phyloP scores from a whole-genome alignment of 2,888 invertebrate species.

The Melieria crassipennis region DNA sequence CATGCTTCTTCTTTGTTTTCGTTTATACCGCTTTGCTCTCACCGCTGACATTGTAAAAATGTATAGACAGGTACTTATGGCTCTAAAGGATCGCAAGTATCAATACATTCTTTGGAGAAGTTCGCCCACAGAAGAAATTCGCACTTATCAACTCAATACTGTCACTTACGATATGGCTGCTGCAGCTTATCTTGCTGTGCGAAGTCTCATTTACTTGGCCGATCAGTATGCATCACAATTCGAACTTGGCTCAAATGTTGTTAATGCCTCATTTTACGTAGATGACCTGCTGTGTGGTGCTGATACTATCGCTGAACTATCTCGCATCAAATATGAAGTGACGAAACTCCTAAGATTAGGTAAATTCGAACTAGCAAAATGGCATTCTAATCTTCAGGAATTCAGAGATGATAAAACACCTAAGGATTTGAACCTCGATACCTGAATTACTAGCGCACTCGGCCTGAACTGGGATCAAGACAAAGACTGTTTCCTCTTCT shows the following conservation, averaged over 20 bases:
- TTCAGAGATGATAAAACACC: background rate
- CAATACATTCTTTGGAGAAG: conserved; percentile 34
- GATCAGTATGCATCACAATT: conserved; percentile 31
- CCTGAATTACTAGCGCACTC: conserved; percentile 6
- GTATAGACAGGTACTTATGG: conserved; percentile 31
- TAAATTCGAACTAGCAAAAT: conserved; percentile 27
- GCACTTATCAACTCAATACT: conserved; percentile 12
- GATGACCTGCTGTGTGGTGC: conserved; percentile 41
- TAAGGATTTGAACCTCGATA: conserved; percentile 6
- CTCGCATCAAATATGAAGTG: conserved; percentile 21
- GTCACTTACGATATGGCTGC: conserved; percentile 12
- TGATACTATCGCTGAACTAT: conserved; percentile 21
- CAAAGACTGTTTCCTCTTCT: conserved; percentile 28
- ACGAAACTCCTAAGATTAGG: conserved; percentile 24
- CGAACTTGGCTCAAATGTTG: conserved; percentile 27
- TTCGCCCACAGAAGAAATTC: conserved; percentile 15
- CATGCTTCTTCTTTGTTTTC: conserved; percentile 32
- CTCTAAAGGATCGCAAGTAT: conserved; percentile 11
- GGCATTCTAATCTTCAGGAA: conserved; percentile 16
- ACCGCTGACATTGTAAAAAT: conserved; percentile 37
- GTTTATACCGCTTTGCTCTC: conserved; percentile 31
- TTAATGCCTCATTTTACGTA: conserved; percentile 30
- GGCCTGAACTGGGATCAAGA: conserved; percentile 28
- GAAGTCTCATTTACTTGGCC: conserved; percentile 27
- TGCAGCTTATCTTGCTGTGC: conserved; percentile 4